Evolutionary conservation across 2,888 invertebrate genomes (phyloP), one percentile per base, ranked within the genome.

Genomic region (Crepidodera aurea): DNA sequence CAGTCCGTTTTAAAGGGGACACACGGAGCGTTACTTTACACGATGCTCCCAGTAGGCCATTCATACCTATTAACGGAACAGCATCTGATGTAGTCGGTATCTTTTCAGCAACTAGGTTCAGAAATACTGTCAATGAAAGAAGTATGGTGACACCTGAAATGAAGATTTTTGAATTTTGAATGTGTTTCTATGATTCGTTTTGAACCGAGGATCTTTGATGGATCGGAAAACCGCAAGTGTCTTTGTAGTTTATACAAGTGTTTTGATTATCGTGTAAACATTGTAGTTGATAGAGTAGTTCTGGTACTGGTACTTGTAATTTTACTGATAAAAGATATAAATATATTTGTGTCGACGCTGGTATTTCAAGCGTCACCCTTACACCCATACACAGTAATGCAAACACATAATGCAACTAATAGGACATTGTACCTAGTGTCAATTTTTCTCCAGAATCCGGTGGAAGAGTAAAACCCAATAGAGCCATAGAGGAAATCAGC

Each of bases 371-470:
- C 62, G 54, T 37, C 56, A 68, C 76, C 73, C 22, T 2, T 22
- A 22, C 6, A 22, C n/a, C n/a, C 76, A 76, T 72, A 77, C 73
- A 76, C 71, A 77, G 61, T 60, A 67, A 64, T 69, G 69, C 70
- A 72, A 75, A 75, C 74, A 75, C 68, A 72, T 62, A 75, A 68
- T 71, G 46, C 64, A 61, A 58, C 55, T 53, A 13, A 48, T 29
- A 27, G 15, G 54, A 60, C 68, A 77, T 84, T 84, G 86, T 86
- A 95, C 96, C 96, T 82, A 97, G 84, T 69, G 96, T 95, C 72
- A 97, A 89, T 83, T 97, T 97, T 83, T 97, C 96, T 75, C 96
- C 96, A 50, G 96, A 95, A 81, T 99, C 98, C 65, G 98, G 98
- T 70, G 99, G 98, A 80, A 99, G 86, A 71, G 97, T 96, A 86